Conservation (phyloP, 2,797 vertebrate genomes). For the Myotis vivesi region DNA sequence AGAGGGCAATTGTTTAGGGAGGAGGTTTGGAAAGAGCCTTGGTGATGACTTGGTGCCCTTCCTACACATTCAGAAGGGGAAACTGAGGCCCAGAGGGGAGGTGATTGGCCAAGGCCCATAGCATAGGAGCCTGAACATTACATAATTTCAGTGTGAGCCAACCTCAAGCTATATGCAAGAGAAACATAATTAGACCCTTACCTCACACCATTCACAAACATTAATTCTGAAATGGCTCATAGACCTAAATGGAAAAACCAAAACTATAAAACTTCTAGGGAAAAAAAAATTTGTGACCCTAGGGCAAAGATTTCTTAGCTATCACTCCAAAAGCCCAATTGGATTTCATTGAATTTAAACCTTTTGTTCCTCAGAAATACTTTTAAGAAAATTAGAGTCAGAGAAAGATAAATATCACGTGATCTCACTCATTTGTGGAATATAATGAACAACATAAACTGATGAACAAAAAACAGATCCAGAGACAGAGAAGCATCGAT, state of each 20-base stretch:
- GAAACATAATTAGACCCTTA: not conserved
- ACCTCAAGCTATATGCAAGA: not conserved
- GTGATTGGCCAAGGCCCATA: not conserved
- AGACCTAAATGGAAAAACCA: not conserved
- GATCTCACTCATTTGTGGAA: too few relatives aligned
- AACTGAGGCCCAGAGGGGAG: not conserved
- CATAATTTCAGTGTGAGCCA: too few relatives aligned
- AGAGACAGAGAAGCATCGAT: too few relatives aligned
- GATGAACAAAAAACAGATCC: too few relatives aligned
- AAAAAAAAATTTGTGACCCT: not conserved
- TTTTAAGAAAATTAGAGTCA: slow-evolving; percentile 25
- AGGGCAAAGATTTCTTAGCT: not conserved
- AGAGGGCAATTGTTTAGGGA: not conserved
- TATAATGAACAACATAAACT: too few relatives aligned
- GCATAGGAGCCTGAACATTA: not conserved
- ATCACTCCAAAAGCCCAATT: not conserved
- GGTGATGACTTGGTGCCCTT: not conserved
- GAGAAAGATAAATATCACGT: too few relatives aligned
- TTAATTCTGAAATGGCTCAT: not conserved
- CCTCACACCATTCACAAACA: not conserved
- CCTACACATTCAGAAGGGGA: not conserved
- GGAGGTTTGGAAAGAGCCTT: not conserved
- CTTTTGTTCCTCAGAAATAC: not conserved
- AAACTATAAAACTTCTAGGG: not conserved
- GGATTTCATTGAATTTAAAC: slow-evolving; percentile 12